Percentiles rank a stretch among this genome's conserved stretches.
phyloP scores from a whole-genome alignment of 2,113 vertebrate genomes.

The Okapia johnstoni region DNA sequence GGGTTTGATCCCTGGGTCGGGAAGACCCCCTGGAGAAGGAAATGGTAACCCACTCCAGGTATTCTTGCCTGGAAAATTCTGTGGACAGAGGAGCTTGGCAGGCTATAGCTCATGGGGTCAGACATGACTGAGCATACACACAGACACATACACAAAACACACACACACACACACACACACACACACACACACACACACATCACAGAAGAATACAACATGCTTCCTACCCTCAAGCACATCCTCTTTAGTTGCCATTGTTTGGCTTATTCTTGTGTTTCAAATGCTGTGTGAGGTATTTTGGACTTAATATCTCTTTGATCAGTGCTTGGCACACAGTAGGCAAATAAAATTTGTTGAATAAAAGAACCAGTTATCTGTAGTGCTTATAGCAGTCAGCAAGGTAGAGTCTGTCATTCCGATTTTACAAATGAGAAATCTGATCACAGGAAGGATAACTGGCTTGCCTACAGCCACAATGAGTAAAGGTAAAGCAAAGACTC shows the following conservation, averaged over 20 bases:
- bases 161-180: neutral
- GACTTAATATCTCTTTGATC: neutral
- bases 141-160: neutral
- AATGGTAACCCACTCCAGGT: neutral
- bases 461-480: neutral
- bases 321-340: neutral
- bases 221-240: neutral
- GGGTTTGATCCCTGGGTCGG: neutral
- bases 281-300: neutral
- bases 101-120: neutral
- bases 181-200: neutral
- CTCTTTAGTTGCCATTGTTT: neutral
- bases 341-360: neutral
- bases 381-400: neutral
- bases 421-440: neutral
- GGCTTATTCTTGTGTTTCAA: neutral
- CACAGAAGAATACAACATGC: neutral
- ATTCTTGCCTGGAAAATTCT: neutral
- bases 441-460: neutral
- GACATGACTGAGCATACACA: neutral
- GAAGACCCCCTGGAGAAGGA: neutral
- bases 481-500: neutral
- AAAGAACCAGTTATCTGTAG: neutral
- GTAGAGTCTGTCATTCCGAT: neutral
- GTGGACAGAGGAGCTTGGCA: neutral